phyloP scores from a whole-genome alignment of 2,888 invertebrate genomes.

The Caradrina kadenii region DNA sequence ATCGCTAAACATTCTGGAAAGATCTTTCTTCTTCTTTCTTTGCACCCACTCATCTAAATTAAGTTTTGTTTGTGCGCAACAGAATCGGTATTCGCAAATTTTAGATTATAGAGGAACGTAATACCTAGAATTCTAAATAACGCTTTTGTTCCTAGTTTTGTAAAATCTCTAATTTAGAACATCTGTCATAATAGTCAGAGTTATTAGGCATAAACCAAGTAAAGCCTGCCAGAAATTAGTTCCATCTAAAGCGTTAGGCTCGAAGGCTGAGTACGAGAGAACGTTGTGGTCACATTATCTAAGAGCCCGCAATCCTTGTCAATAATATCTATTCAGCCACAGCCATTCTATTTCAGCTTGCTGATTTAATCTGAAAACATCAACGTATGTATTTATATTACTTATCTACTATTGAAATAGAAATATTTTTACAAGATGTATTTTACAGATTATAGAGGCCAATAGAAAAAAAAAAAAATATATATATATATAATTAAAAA shows the following conservation, averaged over 20 bases:
- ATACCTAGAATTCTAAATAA: not conserved
- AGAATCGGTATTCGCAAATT: not conserved
- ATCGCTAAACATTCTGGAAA: too few species aligned
- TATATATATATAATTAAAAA: too few species aligned
- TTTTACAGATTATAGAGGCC: not conserved
- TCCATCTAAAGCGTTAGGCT: not conserved
- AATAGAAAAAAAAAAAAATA: too few species aligned
- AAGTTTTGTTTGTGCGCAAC: too few species aligned
- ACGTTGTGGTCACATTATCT: conserved; percentile 47
- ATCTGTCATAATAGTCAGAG: not conserved
- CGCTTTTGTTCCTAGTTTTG: not conserved
- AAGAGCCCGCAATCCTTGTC: conserved; percentile 3
- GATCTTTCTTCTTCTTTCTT: too few species aligned
- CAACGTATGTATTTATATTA: too few species aligned
- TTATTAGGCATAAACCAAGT: not conserved
- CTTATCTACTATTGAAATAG: too few species aligned
- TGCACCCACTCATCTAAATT: too few species aligned
- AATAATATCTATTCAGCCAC: conserved; percentile 13
- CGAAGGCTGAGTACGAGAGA: conserved; percentile 15
- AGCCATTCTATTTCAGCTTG: not conserved
- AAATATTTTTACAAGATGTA: not conserved
- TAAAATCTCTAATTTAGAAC: not conserved
- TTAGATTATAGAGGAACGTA: not conserved
- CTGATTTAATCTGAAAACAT: not conserved
- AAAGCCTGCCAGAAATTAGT: not conserved